These are phyloP conservation scores for Panthera uncia DNA, from an alignment of 2,113 vertebrate species.

Conservation along the genomic window DNA sequence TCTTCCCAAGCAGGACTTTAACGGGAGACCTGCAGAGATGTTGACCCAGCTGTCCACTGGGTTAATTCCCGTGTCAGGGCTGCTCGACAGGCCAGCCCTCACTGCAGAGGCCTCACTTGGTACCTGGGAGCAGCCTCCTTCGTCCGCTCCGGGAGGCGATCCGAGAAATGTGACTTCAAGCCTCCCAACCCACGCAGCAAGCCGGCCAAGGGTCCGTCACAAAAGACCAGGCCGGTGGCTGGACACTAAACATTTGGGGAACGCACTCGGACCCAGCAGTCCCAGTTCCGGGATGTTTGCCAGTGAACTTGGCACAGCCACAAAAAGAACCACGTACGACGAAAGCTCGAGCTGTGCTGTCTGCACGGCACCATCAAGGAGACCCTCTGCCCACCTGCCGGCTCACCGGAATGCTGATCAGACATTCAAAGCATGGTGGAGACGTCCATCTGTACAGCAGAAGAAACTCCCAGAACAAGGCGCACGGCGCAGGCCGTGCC, in stretches of 20 bases:
- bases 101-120: too few relatives aligned
- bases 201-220: accelerated
- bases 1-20: not conserved
- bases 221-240: not conserved
- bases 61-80: accelerated
- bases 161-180: not conserved
- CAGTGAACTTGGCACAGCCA: accelerated
- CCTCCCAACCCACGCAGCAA: not conserved
- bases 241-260: accelerated
- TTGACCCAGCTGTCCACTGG: accelerated
- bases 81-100: accelerated
- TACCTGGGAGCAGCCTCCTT: accelerated
- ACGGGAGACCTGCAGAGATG: not conserved
- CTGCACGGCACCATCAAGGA: accelerated
- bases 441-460: too few relatives aligned
- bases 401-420: accelerated
- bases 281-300: accelerated
- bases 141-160: accelerated
- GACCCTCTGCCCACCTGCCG: not conserved
- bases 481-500: accelerated
- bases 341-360: accelerated
- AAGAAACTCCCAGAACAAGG: too few relatives aligned
- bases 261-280: accelerated
- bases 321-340: accelerated
- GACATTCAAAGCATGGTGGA: accelerated